Base-by-base conservation (phyloP, 2,113 vertebrate species). In the Myiagra hebetior region DNA sequence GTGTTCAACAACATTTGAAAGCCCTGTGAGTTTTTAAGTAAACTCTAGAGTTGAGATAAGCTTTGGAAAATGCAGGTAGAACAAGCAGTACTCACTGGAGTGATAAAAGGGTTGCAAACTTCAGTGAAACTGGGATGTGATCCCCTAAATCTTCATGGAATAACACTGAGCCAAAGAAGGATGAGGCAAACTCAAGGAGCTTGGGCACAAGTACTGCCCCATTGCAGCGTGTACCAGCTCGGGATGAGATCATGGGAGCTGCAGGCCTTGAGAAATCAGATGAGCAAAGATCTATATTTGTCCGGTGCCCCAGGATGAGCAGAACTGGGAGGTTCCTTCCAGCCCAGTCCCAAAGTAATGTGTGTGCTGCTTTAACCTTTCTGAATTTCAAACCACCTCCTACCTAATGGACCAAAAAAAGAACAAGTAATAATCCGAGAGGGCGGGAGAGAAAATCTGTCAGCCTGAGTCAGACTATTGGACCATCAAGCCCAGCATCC, bases 391-490 rank as follows among this genome's bases (percentile, higher is more conserved):
- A 95, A 94, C 75, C 90, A 59, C 92, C 83, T 96, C 96, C 75
- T 94, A 72, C 95, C 85, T 95, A 83, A 94, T 28, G 52, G 72
- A 88, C 92, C 72, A 79, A 96, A 96, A 96, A 96, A 93, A 92
- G 95, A 93, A 95, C 91, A 94, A 94, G 79, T 92, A 93, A 96
- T 93, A 93, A 88, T 93, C 73, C 24, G 91, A 90, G 93, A 96
- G 95, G 95, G 92, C 15, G 88, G 96, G 91, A 84, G 49, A 88
- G 85, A 86, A 94, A 95, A 93, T 90, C 95, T 95, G 93, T 96
- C 90, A 94, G 94, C 69, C 94, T 96, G 96, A 97, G 41, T 95
- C 96, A 96, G 92, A 97, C 83, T 93, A 94, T 75, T 96, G 96
- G 96, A 92, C 69, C 91, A 92, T 89, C 93, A 91, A 88, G 76